Evolutionary conservation across 2,888 invertebrate species (phyloP).

Genomic region (Trichopoda pennipes): DNA sequence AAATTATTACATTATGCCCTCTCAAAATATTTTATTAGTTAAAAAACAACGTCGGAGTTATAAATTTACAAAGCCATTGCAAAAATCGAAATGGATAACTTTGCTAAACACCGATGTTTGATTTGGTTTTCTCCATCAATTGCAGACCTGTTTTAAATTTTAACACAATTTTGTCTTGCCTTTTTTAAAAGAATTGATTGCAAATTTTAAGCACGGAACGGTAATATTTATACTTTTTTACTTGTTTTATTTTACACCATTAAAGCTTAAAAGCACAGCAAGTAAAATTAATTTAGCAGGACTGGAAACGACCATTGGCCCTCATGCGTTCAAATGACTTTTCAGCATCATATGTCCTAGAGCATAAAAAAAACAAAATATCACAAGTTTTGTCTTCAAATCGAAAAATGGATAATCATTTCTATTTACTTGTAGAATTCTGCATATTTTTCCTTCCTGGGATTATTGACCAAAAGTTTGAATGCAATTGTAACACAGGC

Average conservation of each 20-base stretch:
- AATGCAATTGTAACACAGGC: conserved; percentile 79
- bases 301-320: conserved; percentile 80
- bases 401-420: background rate
- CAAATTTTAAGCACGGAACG: no score
- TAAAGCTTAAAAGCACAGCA: conserved; percentile 46
- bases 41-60: no score
- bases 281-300: conserved; percentile 75
- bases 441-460: conserved; percentile 84
- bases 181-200: no score
- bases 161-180: no score
- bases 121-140: no score
- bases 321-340: conserved; percentile 81
- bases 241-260: conserved; percentile 50
- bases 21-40: no score
- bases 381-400: background rate
- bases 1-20: no score
- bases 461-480: conserved; percentile 82
- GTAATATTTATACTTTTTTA: conserved; percentile 69
- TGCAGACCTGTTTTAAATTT: no score
- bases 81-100: no score
- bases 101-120: no score
- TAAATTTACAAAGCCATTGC: no score
- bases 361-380: conserved; percentile 52
- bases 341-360: conserved; percentile 79
- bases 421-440: conserved; percentile 88